A percentile compares a stretch with the other conserved stretches of the same genome.
phyloP scores from a whole-genome alignment of 2,797 vertebrate species.

The Merluccius polli region DNA sequence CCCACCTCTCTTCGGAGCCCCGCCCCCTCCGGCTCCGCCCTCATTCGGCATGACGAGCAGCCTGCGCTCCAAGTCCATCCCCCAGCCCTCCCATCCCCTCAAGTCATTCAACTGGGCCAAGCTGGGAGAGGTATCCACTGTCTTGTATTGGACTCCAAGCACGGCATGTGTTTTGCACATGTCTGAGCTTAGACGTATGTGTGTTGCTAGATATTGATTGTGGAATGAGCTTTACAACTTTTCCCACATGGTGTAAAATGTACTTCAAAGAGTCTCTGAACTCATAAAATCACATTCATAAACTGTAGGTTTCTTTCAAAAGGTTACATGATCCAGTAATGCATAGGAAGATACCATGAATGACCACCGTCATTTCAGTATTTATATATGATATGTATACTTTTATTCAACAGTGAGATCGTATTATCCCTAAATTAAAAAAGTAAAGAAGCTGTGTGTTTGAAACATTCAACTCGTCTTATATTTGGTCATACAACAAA shows the following conservation, averaged over 20 bases:
- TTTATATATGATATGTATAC: not conserved
- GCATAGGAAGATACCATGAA: not conserved
- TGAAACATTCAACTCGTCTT: too few relatives aligned
- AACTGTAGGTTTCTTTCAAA: conserved; percentile 1
- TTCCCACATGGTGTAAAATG: not conserved
- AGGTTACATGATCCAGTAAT: not conserved
- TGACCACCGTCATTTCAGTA: not conserved
- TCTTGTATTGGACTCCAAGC: not conserved
- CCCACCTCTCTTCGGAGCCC: conserved; percentile 78
- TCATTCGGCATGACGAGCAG: conserved; percentile 65
- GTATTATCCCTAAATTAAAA: too few relatives aligned
- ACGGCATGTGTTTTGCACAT: not conserved
- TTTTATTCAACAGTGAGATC: not conserved
- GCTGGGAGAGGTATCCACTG: conserved; percentile 82
- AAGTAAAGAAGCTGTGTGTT: too few relatives aligned
- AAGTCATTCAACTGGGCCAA: conserved; percentile 99
- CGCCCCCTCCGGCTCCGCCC: conserved; percentile 77
- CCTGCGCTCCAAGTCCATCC: conserved; percentile 84
- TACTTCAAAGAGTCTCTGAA: not conserved
- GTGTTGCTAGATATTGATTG: not conserved
- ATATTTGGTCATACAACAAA: too few relatives aligned
- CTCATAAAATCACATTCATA: not conserved
- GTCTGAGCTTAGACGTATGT: not conserved
- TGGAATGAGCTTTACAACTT: not conserved
- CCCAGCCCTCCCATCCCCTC: conserved; percentile 92